These are phyloP conservation scores for Coreoperca whiteheadi DNA, from an alignment of 2,113 vertebrate genomes.

Conservation along the genomic window DNA sequence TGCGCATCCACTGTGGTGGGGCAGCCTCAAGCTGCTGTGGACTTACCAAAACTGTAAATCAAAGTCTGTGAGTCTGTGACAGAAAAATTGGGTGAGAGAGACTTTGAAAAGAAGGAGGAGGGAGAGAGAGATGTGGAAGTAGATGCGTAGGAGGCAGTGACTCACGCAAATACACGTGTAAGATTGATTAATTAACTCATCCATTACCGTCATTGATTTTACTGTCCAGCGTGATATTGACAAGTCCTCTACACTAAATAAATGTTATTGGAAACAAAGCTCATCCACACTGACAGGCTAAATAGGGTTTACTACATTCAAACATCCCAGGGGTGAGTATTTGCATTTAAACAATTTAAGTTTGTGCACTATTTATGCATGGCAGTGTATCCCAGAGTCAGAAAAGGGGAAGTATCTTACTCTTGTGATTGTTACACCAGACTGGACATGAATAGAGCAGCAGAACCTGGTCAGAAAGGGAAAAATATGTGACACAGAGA, in stretches of 20 bases:
- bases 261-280: conserved; percentile 28
- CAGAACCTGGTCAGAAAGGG: neutral
- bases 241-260: conserved; percentile 27
- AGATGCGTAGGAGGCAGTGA: neutral
- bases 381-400: neutral
- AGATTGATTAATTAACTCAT: conserved; percentile 38
- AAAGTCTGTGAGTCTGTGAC: conserved; percentile 47
- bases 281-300: conserved; percentile 6
- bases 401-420: neutral
- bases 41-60: conserved; percentile 49
- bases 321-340: conserved; percentile 6
- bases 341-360: conserved; percentile 4
- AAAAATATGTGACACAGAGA: conserved; percentile 1
- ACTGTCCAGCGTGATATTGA: conserved; percentile 36
- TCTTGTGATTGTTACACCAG: neutral
- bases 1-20: conserved; percentile 19
- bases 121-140: conserved; percentile 14
- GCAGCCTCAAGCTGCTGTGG: conserved; percentile 29
- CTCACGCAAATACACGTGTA: conserved; percentile 8
- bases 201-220: conserved; percentile 36
- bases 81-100: conserved; percentile 17
- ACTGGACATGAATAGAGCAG: neutral
- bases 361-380: conserved; percentile 29
- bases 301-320: conserved; percentile 15
- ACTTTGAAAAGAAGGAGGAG: conserved; percentile 25